These are phyloP conservation scores for Forbesichthys papilliferus DNA, from an alignment of 2,113 vertebrate genomes.

Conservation along the genomic window DNA sequence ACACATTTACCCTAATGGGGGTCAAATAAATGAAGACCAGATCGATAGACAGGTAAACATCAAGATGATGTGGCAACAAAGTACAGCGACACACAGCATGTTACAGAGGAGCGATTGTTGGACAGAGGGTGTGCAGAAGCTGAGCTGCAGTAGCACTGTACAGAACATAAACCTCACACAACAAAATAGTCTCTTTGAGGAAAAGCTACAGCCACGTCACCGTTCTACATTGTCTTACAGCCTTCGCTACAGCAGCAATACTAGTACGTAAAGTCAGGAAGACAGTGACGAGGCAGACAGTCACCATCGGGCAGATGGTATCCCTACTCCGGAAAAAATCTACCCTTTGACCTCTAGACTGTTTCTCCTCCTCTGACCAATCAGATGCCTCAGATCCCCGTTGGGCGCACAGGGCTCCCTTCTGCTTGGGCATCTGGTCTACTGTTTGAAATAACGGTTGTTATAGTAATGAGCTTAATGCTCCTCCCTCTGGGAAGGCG, in stretches of 20 bases:
- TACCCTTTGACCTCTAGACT: constrained; percentile 64
- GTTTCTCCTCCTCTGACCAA: constrained; percentile 61
- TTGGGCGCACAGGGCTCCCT: constrained; percentile 53
- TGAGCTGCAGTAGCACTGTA: neutral
- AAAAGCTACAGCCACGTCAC: too few species aligned
- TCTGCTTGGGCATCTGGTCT: constrained; percentile 72
- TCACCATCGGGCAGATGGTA: constrained; percentile 63
- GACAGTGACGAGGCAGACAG: constrained; percentile 12
- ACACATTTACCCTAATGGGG: too few species aligned
- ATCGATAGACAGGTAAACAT: too few species aligned
- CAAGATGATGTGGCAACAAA: too few species aligned
- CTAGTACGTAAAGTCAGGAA: constrained; percentile 34
- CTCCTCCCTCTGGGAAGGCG: constrained; percentile 41
- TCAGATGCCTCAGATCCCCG: constrained; percentile 53
- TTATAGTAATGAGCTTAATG: constrained; percentile 66
- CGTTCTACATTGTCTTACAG: too few species aligned
- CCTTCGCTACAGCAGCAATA: neutral
- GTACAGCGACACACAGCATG: too few species aligned
- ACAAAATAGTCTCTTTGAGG: too few species aligned
- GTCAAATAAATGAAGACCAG: too few species aligned
- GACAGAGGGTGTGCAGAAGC: too few species aligned
- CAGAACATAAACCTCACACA: neutral
- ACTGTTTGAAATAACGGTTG: constrained; percentile 58
- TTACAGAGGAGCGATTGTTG: too few species aligned
- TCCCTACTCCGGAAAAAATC: constrained; percentile 61